A percentile compares a stretch with the other conserved stretches of the same genome.
These are phyloP conservation scores for Abscondita cerata DNA, from an alignment of 2,888 invertebrate genomes.

Conservation along the genomic window DNA sequence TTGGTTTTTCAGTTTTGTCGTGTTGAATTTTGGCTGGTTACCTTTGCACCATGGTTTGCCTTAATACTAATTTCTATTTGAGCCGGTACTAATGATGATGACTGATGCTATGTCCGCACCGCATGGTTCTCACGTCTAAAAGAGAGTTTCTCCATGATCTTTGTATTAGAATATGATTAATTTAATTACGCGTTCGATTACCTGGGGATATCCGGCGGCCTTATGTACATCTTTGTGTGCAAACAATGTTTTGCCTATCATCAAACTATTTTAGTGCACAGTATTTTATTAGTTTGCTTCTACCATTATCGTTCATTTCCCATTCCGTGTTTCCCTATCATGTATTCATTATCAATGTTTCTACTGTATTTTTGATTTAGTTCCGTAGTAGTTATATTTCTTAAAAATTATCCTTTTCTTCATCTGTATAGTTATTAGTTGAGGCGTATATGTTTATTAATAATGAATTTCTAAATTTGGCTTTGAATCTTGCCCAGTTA, in stretches of 20 bases:
- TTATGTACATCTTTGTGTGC: not conserved
- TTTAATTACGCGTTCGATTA: too few species aligned
- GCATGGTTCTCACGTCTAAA: too few species aligned
- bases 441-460: not conserved
- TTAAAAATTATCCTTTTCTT: not conserved
- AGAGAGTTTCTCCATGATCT: too few species aligned
- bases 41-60: too few species aligned
- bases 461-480: too few species aligned
- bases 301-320: not conserved
- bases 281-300: not conserved
- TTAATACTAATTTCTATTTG: constrained; percentile 4
- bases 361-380: not conserved
- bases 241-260: not conserved
- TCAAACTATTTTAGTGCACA: not conserved
- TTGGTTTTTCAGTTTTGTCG: constrained; percentile 1
- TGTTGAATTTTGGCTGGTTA: constrained; percentile 13
- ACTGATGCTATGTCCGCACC: constrained; percentile 1
- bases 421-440: not conserved
- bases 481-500: too few species aligned
- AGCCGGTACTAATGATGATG: not conserved
- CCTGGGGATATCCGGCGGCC: not conserved
- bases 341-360: too few species aligned
- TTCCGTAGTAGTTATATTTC: not conserved
- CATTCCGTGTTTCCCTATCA: not conserved
- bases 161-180: not conserved